Base-by-base conservation (phyloP, 2,113 vertebrate species). In the Python bivittatus region DNA sequence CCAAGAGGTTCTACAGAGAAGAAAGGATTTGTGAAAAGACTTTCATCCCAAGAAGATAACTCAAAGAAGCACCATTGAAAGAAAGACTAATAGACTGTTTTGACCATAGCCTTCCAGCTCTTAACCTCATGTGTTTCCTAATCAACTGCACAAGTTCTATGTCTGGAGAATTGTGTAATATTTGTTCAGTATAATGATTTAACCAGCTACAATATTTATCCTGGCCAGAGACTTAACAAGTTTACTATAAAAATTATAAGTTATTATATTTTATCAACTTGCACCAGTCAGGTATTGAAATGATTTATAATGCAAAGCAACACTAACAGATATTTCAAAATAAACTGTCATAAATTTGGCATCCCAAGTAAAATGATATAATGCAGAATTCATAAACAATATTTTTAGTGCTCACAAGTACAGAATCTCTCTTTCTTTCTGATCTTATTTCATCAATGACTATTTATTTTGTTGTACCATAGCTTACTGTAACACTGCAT, bases 401-500 rank as follows among this genome's bases (percentile, higher is more conserved):
- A 23, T 44, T 53, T 91, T 61, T 52, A 29, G 9, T n/a, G 29
- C 22, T 48, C 44, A 60, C 44, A 38, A 53, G 12, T 52, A 86
- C 13, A 91, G 85, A 5, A 61, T 44, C 52, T 61, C 1, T 13
- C 83, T 44, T 52, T 60, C 17, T n/a, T 27, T 83, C 33, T 85
- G 25, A 60, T 61, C 29, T 86, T 61, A 61, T 89, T 89, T 60
- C 23, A 54, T n/a, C 42, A 3, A 11, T n/a, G 56, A 61, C 48
- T 61, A 85, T 91, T 91, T 42, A 60, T 91, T 52, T 86, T 91
- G 90, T 83, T 53, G 58, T n/a, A 52, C 38, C 27, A 53, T 79
- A 90, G 22, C 33, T 27, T 44, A 27, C 23, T 33, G 58, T 60
- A 22, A 4, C 17, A 44, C 33, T 68, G 4, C 27, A 60, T 33